Percentiles rank a stretch among this genome's conserved stretches.
These are phyloP conservation scores for Eremobia ochroleuca DNA, from an alignment of 2,888 invertebrate genomes.

Conservation along the genomic window DNA sequence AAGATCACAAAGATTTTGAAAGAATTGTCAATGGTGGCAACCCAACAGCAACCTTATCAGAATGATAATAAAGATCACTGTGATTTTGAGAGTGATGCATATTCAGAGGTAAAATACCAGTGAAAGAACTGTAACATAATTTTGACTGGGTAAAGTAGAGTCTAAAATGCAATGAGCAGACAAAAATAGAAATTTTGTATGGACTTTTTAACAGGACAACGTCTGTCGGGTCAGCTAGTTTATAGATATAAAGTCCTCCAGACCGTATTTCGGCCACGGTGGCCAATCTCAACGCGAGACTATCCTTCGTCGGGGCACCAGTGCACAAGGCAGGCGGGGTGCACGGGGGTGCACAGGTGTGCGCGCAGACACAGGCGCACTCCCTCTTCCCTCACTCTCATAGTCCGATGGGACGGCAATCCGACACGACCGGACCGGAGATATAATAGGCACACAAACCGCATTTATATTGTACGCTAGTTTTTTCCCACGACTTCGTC, in stretches of 20 bases:
- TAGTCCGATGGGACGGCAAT: too few relatives aligned
- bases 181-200: neutral
- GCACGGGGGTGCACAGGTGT: too few relatives aligned
- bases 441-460: neutral
- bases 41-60: neutral
- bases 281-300: too few relatives aligned
- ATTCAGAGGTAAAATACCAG: neutral
- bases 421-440: too few relatives aligned
- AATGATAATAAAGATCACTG: neutral
- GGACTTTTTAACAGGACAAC: neutral
- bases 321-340: too few relatives aligned
- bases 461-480: neutral
- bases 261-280: too few relatives aligned
- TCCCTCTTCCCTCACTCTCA: too few relatives aligned
- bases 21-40: too few relatives aligned
- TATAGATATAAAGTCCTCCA: too few relatives aligned
- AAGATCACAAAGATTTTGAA: too few relatives aligned
- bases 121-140: neutral
- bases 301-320: too few relatives aligned
- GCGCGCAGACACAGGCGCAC: too few relatives aligned
- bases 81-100: neutral
- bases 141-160: neutral
- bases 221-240: neutral
- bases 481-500: neutral
- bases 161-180: neutral